Evolutionary conservation across 2,888 invertebrate species (phyloP), one percentile per base, ranked within the genome.

Genomic region (Brachycybe producta): DNA sequence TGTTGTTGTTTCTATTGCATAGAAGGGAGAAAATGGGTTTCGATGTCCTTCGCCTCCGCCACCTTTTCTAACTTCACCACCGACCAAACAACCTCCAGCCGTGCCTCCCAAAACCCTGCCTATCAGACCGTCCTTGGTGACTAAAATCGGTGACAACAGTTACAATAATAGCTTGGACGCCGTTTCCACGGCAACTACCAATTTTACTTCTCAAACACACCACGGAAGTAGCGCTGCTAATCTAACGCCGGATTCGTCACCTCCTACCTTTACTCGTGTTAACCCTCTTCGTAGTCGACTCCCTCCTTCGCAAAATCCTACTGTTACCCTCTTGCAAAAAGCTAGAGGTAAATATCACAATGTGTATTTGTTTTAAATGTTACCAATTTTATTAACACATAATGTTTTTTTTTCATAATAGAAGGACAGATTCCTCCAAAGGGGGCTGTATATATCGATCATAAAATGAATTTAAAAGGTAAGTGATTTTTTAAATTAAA

Each of bases 291-390:
- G 45, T 15, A 45, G 57, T 38, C 57, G 61, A 57, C 70, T 86
- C 58, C 87, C 87, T 2, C 75, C 77, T 59, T 84, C 82, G 2
- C 86, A 86, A 68, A 87, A 84, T 68, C 86, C 87, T 1, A 86
- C 85, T 5, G 83, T 88, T 59, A 87, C 86, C 1, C 70, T 88
- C 35, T 73, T 88, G 53, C 86, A 88, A 70, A 88, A 85, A 70
- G 84, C 84, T 51, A 75, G 87, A 80, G 87, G 88, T 87, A 71
- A 5, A 40, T 27, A 23, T 41, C 26, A 8, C 24, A 21, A 2
- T 36, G 2, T 36, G 2, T 19, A 40, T 40, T 40, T 1, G 8
- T 23, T 28, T 43, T 15, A 8, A 24, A 28, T 28, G 28, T 11
- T 27, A 26, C 28, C 11, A 43, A 15, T 43, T 26, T 27, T 43